These are phyloP conservation scores for Sciurus carolinensis DNA, from an alignment of 2,797 vertebrate species.

Conservation along the genomic window DNA sequence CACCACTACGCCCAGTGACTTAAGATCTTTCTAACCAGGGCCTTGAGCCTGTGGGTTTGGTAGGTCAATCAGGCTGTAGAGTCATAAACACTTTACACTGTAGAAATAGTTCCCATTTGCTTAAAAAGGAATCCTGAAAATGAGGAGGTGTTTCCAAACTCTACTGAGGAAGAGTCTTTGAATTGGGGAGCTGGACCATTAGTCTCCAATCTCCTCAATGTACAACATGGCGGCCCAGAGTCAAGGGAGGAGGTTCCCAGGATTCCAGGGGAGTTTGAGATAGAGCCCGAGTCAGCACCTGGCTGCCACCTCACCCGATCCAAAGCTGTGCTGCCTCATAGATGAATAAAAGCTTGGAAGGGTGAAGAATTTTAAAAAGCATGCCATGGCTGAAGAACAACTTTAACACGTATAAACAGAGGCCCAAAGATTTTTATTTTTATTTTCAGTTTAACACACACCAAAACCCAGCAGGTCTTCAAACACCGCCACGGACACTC, in stretches of 20 bases:
- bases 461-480: background rate
- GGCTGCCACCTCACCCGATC: background rate
- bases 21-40: background rate
- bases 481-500: background rate
- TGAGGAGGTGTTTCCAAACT: background rate
- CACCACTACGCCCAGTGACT: background rate
- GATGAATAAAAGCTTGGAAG: background rate
- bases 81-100: background rate
- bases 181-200: background rate
- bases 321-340: background rate
- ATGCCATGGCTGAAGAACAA: background rate
- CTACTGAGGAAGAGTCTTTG: background rate
- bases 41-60: background rate
- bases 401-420: background rate
- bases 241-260: background rate
- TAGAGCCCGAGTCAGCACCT: background rate
- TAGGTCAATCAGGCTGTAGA: background rate
- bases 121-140: constrained; percentile 52
- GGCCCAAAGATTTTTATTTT: background rate
- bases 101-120: background rate
- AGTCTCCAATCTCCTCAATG: background rate
- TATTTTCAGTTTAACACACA: background rate
- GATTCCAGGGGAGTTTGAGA: background rate
- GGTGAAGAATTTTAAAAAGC: background rate
- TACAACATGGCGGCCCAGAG: background rate